Evolutionary conservation across 2,113 vertebrate genomes (phyloP).

Genomic region (Alectura lathami): DNA sequence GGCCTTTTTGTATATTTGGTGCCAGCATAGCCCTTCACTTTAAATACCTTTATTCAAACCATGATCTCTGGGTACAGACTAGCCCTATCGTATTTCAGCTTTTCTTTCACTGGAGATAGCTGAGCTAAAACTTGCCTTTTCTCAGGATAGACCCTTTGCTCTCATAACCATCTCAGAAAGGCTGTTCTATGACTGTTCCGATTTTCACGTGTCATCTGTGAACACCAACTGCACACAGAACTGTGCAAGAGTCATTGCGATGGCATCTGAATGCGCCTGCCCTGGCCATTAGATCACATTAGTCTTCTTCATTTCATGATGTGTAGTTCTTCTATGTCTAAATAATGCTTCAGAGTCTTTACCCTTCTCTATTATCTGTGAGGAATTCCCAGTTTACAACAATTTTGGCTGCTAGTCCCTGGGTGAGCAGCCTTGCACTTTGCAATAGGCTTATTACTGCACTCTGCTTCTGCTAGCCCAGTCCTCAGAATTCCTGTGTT

Average conservation of each 20-base stretch:
- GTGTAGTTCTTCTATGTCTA: not conserved
- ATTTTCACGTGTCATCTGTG: not conserved
- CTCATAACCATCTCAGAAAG: not conserved
- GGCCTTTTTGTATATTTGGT: not conserved
- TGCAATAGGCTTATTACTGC: slow-evolving; percentile 23
- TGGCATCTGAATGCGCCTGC: slow-evolving; percentile 5
- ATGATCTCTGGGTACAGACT: not conserved
- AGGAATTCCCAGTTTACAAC: not conserved
- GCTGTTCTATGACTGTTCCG: not conserved
- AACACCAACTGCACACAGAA: not conserved
- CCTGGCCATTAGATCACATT: not conserved
- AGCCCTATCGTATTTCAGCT: not conserved
- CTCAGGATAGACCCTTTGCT: not conserved
- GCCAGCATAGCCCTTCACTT: not conserved
- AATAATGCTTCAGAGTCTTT: not conserved
- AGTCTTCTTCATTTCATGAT: not conserved
- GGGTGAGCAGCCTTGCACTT: slow-evolving; percentile 5
- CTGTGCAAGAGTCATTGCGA: not conserved
- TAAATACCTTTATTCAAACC: not conserved
- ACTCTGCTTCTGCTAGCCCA: not conserved
- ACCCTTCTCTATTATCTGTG: not conserved
- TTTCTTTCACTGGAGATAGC: not conserved
- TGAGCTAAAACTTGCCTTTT: not conserved
- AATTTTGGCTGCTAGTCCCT: not conserved
- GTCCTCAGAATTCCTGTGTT: not conserved